Base-by-base conservation (phyloP, 2,888 invertebrate genomes). In the Coronaproctus castanopsis region DNA sequence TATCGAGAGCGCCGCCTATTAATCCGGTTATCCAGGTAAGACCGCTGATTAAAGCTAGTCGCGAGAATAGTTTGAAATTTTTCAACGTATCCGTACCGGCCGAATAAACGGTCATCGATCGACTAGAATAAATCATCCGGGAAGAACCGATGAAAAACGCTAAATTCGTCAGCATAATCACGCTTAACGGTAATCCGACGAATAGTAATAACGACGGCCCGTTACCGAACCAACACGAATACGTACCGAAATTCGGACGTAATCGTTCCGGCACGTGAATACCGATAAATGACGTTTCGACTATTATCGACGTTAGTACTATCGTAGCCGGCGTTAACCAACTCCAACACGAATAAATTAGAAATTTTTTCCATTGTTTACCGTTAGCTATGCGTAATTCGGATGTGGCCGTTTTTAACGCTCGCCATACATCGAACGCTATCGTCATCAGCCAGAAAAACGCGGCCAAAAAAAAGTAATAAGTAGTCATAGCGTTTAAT, bases 381-480 rank as follows among this genome's bases (percentile, higher is more conserved):
- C 74, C 74, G 14, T 69, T 67, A 2, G 71, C 69, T 0, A 74
- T 71, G 54, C 74, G 65, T 5, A 76, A 67, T 65, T 75, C 73
- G 23, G 70, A 70, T 0, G 75, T 75, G 2, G 75, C 75, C 64
- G 72, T 65, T 36, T 70, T 68, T 24, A 73, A 68, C n/a, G 72
- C 75, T 64, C 71, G 70, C 70, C 71, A 74, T 18, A 72, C 74
- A 64, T 77, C 77, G 66, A 74, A 73, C 0, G 77, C 73, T 68
- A 78, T 72, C 2, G 75, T 71, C 57, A 75, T 71, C 73, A 76
- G 75, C 78, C 78, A 78, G 61, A 72, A 72, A 66, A 78, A 78
- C 1, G 77, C 72, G 1, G 75, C 71, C 60, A 77, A 68, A 66
- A 75, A 77, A 63, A 71, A 70, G 68, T 74, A 77, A 64, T 76